Evolutionary conservation across 2,113 vertebrate species (phyloP).

Genomic region (Dicrurus megarhynchus): DNA sequence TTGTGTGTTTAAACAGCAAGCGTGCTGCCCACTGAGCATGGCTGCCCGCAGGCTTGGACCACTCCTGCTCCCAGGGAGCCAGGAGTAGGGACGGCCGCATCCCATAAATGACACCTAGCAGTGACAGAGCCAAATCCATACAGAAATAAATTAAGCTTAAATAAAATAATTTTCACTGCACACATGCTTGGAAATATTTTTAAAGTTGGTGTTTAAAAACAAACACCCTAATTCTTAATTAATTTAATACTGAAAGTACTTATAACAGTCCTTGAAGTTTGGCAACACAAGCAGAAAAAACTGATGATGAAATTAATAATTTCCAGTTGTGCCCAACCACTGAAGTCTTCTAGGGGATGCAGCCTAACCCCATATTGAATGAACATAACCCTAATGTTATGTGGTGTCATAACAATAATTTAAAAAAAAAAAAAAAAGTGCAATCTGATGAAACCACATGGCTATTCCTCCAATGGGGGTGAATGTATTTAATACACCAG

Average conservation of each 20-base stretch:
- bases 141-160: background rate
- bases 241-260: background rate
- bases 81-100: background rate
- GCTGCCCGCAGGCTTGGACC: rapidly evolving
- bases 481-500: background rate
- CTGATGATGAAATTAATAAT: background rate
- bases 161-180: background rate
- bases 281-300: background rate
- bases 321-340: background rate
- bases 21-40: background rate
- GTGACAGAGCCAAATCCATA: background rate
- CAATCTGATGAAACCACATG: background rate
- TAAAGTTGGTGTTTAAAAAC: background rate
- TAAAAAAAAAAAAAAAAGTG: background rate
- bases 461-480: background rate
- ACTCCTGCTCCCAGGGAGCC: background rate
- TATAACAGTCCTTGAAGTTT: background rate
- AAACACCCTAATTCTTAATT: background rate
- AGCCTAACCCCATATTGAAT: background rate
- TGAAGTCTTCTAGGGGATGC: background rate
- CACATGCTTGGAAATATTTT: background rate
- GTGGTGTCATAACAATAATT: background rate
- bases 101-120: background rate
- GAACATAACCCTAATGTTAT: background rate
- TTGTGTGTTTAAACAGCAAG: constrained; percentile 23